Conservation (phyloP, 2,113 vertebrate genomes). For the Chaetodon auriga region DNA sequence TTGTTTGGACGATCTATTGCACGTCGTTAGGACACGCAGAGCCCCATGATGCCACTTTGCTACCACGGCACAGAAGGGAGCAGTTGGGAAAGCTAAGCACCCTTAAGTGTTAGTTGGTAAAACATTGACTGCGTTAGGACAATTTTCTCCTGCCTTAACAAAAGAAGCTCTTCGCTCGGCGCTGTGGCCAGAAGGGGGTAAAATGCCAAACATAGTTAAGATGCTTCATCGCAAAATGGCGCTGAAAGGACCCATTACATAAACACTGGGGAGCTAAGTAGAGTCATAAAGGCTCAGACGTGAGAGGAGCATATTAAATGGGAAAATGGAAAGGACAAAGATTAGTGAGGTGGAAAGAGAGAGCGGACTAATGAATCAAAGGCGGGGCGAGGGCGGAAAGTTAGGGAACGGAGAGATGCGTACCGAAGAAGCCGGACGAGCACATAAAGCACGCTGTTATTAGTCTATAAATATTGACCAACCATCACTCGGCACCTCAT, state of each 20-base stretch:
- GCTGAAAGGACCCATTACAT: slow-evolving; percentile 44
- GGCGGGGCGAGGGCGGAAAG: slow-evolving; percentile 1
- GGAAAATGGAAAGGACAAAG: slow-evolving; percentile 30
- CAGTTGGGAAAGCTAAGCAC: slow-evolving; percentile 41
- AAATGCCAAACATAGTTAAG: slow-evolving; percentile 45
- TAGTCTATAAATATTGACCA: slow-evolving; percentile 75
- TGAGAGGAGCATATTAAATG: slow-evolving; percentile 40
- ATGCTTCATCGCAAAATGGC: slow-evolving; percentile 35
- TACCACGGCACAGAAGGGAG: slow-evolving; percentile 26
- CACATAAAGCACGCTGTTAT: slow-evolving; percentile 50
- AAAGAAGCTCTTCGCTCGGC: slow-evolving; percentile 34
- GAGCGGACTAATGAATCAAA: slow-evolving; percentile 22
- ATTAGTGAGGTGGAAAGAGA: slow-evolving; percentile 47
- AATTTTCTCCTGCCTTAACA: slow-evolving; percentile 42
- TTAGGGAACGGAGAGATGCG: background rate
- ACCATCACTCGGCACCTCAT: slow-evolving; percentile 54
- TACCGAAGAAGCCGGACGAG: background rate
- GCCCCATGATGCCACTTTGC: slow-evolving; percentile 17
- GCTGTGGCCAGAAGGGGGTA: slow-evolving; percentile 29
- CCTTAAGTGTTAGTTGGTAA: slow-evolving; percentile 37
- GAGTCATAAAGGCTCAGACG: slow-evolving; percentile 46
- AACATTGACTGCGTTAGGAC: slow-evolving; percentile 15
- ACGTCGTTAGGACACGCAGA: background rate
- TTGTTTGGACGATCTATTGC: slow-evolving; percentile 32
- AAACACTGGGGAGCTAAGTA: slow-evolving; percentile 38